Evolutionary conservation across 2,113 vertebrate genomes (phyloP).

Genomic region (Prionailurus viverrinus): DNA sequence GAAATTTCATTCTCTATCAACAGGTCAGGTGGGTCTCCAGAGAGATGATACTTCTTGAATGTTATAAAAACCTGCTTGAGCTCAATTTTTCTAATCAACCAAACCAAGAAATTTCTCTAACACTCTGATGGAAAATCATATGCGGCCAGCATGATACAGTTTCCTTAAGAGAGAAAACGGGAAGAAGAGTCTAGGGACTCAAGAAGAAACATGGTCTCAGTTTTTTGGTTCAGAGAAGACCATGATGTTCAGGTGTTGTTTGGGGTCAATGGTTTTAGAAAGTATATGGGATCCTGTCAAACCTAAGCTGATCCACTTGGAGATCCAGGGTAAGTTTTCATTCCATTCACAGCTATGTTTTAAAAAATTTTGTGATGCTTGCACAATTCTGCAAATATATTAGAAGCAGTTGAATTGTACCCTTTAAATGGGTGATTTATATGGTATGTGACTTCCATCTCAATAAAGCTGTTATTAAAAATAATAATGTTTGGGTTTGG

Average conservation of each 20-base stretch:
- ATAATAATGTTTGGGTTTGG: not conserved
- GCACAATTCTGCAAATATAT: not conserved
- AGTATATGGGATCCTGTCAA: not conserved
- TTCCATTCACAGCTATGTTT: not conserved
- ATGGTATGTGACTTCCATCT: not conserved
- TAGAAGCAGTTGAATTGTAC: not conserved
- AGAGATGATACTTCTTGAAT: constrained; percentile 8
- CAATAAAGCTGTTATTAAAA: constrained; percentile 13
- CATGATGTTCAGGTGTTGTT: not conserved
- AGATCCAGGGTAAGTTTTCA: not conserved
- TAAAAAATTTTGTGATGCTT: not conserved
- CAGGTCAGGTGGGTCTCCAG: not conserved
- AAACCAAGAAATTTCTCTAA: constrained; percentile 20
- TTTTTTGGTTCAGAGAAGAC: not conserved
- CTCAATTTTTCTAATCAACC: constrained; percentile 18
- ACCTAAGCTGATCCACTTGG: not conserved
- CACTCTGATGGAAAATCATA: not conserved
- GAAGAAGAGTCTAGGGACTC: not conserved
- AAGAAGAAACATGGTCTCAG: not conserved
- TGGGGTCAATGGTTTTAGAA: not conserved
- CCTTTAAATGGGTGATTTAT: not conserved
- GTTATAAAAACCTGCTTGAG: not conserved
- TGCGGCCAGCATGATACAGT: not conserved
- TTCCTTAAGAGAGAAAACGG: not conserved
- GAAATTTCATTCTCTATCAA: constrained; percentile 26